These are phyloP conservation scores for Boulengeromyrus knoepffleri DNA, from an alignment of 2,113 vertebrate species.

Conservation along the genomic window DNA sequence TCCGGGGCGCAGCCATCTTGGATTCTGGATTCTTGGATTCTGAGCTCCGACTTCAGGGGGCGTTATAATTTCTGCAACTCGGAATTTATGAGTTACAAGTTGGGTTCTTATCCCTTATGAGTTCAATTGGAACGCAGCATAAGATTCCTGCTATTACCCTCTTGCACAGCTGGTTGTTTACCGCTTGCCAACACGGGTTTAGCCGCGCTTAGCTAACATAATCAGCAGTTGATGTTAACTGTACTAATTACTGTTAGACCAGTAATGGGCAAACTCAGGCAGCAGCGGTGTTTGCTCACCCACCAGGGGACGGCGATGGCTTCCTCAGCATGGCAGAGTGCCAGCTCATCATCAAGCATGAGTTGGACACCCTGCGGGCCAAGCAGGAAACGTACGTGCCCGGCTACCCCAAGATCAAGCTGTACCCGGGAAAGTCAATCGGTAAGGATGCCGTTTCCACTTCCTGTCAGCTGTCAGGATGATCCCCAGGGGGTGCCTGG, in stretches of 20 bases:
- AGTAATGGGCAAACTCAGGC: neutral
- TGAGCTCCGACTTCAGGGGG: no score
- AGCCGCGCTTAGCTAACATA: neutral
- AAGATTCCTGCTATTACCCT: neutral
- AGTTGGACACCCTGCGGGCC: slow-evolving; percentile 87
- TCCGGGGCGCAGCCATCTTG: no score
- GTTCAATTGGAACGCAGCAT: no score
- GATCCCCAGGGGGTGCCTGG: neutral
- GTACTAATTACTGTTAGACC: neutral
- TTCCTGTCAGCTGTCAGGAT: neutral
- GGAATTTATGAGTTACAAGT: no score
- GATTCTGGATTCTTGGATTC: no score
- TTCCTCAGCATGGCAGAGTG: slow-evolving; percentile 90
- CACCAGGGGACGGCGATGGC: slow-evolving; percentile 73
- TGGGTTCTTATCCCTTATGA: no score
- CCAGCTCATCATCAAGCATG: slow-evolving; percentile 93
- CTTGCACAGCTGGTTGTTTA: neutral
- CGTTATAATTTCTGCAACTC: no score
- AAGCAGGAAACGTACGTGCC: slow-evolving; percentile 81
- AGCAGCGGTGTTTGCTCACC: neutral
- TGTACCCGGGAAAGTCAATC: slow-evolving; percentile 94
- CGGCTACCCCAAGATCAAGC: slow-evolving; percentile 76
- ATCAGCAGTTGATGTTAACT: neutral
- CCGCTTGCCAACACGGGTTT: neutral
- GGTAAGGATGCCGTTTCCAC: slow-evolving; percentile 58